A percentile compares a stretch with the other conserved stretches of the same genome.
These are phyloP conservation scores for Callospermophilus lateralis DNA, from an alignment of 2,113 vertebrate species.

Conservation along the genomic window DNA sequence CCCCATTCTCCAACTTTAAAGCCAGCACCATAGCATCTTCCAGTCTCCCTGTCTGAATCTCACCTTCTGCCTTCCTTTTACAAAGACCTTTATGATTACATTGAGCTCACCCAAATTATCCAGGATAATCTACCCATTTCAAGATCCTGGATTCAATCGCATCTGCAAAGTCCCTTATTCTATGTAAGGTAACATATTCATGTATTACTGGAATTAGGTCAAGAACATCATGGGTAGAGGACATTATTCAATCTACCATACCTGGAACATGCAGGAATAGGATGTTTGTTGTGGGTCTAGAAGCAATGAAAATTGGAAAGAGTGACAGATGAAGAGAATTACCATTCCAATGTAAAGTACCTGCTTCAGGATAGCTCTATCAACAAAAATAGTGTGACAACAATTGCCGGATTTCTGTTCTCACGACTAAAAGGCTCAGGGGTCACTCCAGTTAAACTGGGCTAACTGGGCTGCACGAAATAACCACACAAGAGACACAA, in stretches of 20 bases:
- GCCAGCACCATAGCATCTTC: neutral
- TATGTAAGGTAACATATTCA: neutral
- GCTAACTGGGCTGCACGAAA: too few species aligned
- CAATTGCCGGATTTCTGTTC: too few species aligned
- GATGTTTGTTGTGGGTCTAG: neutral
- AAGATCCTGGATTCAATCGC: neutral
- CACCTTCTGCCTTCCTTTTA: neutral
- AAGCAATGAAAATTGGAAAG: neutral
- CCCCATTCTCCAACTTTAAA: neutral
- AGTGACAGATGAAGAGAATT: neutral
- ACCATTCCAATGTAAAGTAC: neutral
- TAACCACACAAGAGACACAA: too few species aligned
- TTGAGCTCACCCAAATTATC: neutral
- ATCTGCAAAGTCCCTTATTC: neutral
- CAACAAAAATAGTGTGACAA: neutral
- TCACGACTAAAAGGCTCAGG: too few species aligned
- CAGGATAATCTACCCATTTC: neutral
- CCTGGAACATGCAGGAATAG: neutral
- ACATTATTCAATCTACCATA: neutral
- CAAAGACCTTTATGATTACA: neutral
- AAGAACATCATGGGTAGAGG: neutral
- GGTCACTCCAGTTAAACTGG: too few species aligned
- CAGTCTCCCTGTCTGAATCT: neutral
- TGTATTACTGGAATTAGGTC: neutral
- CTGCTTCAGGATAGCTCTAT: neutral